These are phyloP conservation scores for Typhlichthys subterraneus DNA, from an alignment of 2,797 vertebrate species.

Conservation along the genomic window DNA sequence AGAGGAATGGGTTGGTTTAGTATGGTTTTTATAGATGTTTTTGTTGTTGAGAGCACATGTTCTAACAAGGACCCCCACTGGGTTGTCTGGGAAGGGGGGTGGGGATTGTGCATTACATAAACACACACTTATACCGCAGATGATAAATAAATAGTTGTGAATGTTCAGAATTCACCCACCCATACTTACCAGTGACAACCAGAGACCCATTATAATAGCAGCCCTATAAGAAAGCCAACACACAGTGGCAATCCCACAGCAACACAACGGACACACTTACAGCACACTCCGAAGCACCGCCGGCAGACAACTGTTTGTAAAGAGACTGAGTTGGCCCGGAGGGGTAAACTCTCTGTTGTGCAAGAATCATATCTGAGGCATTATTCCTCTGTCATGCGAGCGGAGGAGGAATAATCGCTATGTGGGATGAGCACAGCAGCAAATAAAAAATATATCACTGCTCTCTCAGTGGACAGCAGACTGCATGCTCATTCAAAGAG, in stretches of 20 bases:
- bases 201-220: conserved; percentile 28
- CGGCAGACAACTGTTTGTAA: conserved; percentile 29
- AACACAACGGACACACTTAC: conserved; percentile 36
- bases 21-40: not conserved
- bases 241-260: conserved; percentile 37
- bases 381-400: conserved; percentile 61
- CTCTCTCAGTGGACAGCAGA: conserved; percentile 30
- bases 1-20: conserved; percentile 41
- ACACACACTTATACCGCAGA: conserved; percentile 1
- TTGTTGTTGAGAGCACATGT: conserved; percentile 35
- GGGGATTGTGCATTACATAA: conserved; percentile 8
- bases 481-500: conserved; percentile 49
- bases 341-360: conserved; percentile 57
- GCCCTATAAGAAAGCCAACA: conserved; percentile 32
- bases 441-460: conserved; percentile 21
- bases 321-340: conserved; percentile 12
- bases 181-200: conserved; percentile 7
- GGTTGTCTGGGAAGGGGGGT: conserved; percentile 24
- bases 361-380: conserved; percentile 64
- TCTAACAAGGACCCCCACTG: conserved; percentile 40
- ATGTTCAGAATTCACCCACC: not conserved
- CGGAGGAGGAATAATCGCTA: conserved; percentile 72
- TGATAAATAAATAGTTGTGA: too few species aligned
- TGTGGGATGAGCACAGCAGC: conserved; percentile 68
- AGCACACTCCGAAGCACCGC: conserved; percentile 31